These are phyloP conservation scores for Lordiphosa fenestrarum DNA, from an alignment of 2,888 invertebrate genomes.

Conservation along the genomic window DNA sequence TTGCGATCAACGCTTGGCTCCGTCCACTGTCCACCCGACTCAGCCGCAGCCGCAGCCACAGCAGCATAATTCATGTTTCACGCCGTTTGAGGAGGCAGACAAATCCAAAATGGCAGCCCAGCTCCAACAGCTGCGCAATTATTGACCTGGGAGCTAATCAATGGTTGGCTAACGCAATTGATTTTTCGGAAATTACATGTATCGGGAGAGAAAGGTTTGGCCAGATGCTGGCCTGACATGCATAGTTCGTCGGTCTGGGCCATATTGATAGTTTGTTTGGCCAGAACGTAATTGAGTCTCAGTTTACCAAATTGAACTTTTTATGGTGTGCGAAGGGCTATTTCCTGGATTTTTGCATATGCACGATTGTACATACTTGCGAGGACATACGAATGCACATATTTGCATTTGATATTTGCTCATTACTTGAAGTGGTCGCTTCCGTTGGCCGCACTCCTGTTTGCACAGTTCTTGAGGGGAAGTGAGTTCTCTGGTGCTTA, in stretches of 20 bases:
- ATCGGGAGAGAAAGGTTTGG: slow-evolving; percentile 6
- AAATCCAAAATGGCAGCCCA: slow-evolving; percentile 59
- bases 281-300: neutral
- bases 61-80: slow-evolving; percentile 72
- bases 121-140: slow-evolving; percentile 41
- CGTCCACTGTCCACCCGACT: slow-evolving; percentile 13
- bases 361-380: too few relatives aligned
- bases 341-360: slow-evolving; percentile 4
- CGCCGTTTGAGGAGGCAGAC: slow-evolving; percentile 45
- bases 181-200: slow-evolving; percentile 49
- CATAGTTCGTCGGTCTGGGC: slow-evolving; percentile 15
- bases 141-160: slow-evolving; percentile 52
- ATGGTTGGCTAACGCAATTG: slow-evolving; percentile 47
- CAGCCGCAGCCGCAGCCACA: slow-evolving; percentile 16
- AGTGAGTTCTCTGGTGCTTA: slow-evolving; percentile 3
- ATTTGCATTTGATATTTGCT: slow-evolving; percentile 45
- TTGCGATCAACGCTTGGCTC: slow-evolving; percentile 51
- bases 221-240: slow-evolving; percentile 1
- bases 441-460: slow-evolving; percentile 37
- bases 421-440: slow-evolving; percentile 44
- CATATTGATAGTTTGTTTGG: slow-evolving; percentile 23
- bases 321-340: slow-evolving; percentile 8
- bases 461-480: slow-evolving; percentile 43
- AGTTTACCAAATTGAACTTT: too few relatives aligned
- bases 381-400: neutral